A percentile compares a stretch with the other conserved stretches of the same genome.
Evolutionary conservation across 1,140 invertebrate genomes (phyloP).

Genomic region (Drosophila seguyi): DNA sequence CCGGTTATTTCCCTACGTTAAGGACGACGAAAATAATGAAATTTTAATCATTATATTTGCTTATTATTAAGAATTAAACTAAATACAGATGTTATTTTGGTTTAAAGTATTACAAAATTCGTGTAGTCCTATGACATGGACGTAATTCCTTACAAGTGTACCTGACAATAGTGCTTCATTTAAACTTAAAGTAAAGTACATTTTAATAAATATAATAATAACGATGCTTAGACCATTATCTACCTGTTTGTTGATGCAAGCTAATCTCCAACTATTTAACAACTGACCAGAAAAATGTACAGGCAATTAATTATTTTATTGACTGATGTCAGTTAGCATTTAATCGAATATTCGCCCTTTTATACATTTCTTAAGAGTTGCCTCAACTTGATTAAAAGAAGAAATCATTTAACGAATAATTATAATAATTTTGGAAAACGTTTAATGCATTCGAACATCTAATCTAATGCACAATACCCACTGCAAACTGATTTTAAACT

Average conservation of each 20-base stretch:
- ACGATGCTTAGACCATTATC: no score
- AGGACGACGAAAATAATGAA: no score
- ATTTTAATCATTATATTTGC: no score
- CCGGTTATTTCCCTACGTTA: no score
- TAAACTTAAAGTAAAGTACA: no score
- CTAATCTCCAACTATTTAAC: neutral
- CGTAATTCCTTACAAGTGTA: no score
- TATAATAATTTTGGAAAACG: conserved; percentile 11
- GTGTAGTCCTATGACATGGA: no score
- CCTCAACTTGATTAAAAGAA: neutral
- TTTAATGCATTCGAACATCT: conserved; percentile 5
- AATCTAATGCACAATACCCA: conserved; percentile 21
- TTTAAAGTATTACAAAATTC: no score
- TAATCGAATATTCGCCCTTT: neutral
- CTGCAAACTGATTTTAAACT: conserved; percentile 1
- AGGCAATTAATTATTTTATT: conserved; percentile 2
- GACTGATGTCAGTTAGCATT: neutral
- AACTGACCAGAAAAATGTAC: neutral
- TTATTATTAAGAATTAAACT: no score
- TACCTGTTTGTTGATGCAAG: neutral
- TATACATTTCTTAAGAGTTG: neutral
- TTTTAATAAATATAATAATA: neutral
- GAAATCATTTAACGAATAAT: neutral
- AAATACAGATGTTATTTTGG: no score
- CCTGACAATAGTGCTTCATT: no score